phyloP scores from a whole-genome alignment of 2,113 vertebrate genomes.

The Amia ocellicauda region DNA sequence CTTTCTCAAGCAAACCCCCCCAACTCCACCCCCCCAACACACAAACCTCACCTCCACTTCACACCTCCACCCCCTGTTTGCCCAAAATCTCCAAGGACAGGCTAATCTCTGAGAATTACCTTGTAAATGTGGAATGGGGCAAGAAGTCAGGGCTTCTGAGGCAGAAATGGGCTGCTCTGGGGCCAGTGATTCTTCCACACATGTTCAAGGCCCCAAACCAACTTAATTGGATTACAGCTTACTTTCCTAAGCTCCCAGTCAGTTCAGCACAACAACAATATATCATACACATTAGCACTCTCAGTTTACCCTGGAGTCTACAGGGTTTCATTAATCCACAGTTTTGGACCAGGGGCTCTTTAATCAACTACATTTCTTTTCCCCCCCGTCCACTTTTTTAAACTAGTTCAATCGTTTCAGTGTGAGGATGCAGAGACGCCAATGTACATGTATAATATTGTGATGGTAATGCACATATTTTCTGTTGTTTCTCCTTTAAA shows the following conservation, averaged over 20 bases:
- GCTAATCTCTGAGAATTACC: not conserved
- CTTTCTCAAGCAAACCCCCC: not conserved
- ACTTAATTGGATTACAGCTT: not conserved
- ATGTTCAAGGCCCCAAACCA: not conserved
- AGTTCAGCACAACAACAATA: slow-evolving; percentile 21
- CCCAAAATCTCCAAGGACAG: not conserved
- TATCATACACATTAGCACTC: slow-evolving; percentile 11
- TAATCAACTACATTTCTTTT: too few relatives aligned
- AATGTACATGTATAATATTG: too few relatives aligned
- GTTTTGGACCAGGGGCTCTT: slow-evolving; percentile 5
- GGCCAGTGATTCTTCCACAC: not conserved
- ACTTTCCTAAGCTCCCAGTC: not conserved
- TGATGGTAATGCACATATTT: too few relatives aligned
- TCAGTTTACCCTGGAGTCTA: slow-evolving; percentile 10
- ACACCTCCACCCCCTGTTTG: too few relatives aligned
- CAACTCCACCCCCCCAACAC: not conserved
- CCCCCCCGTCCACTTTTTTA: too few relatives aligned
- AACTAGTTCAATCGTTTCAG: too few relatives aligned
- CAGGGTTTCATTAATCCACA: not conserved
- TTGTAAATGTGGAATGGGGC: not conserved
- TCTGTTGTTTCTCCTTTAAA: too few relatives aligned
- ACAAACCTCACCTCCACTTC: too few relatives aligned
- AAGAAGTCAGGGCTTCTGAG: not conserved
- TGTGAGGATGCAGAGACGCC: too few relatives aligned
- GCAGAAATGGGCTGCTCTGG: not conserved